phyloP scores from a whole-genome alignment of 1,140 invertebrate genomes.

The Cotesia chilonis region DNA sequence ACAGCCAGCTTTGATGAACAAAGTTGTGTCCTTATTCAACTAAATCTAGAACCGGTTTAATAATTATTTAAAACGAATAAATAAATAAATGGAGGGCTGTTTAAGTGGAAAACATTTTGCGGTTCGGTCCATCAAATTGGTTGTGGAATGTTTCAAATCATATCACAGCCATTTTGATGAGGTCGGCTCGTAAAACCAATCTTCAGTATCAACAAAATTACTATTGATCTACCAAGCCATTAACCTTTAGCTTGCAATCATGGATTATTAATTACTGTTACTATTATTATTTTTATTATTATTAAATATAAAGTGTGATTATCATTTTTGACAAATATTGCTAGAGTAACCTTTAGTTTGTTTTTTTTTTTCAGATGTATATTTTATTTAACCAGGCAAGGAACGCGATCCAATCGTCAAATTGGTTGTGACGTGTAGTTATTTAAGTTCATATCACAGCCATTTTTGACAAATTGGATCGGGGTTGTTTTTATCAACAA shows the following conservation, averaged over 20 bases:
- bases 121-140: conserved; percentile 75
- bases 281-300: too few relatives aligned
- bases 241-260: background rate
- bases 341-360: too few relatives aligned
- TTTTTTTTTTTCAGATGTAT: background rate
- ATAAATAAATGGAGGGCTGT: conserved; percentile 4
- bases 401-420: conserved; percentile 72
- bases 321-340: too few relatives aligned
- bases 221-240: background rate
- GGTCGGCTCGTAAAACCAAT: conserved; percentile 66
- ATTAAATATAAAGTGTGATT: too few relatives aligned
- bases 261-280: background rate
- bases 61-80: conserved; percentile 25
- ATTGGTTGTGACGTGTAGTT: conserved; percentile 83
- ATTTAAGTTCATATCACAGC: conserved; percentile 83
- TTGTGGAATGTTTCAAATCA: conserved; percentile 74
- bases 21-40: conserved; percentile 64
- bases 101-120: conserved; percentile 50
- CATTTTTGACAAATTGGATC: conserved; percentile 85
- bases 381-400: conserved; percentile 32
- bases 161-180: conserved; percentile 88
- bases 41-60: conserved; percentile 8
- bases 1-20: conserved; percentile 88
- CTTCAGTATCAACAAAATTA: conserved; percentile 42
- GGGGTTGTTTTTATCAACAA: conserved; percentile 56